phyloP scores from a whole-genome alignment of 2,888 invertebrate genomes.

The Hemicrepidius hirtus region DNA sequence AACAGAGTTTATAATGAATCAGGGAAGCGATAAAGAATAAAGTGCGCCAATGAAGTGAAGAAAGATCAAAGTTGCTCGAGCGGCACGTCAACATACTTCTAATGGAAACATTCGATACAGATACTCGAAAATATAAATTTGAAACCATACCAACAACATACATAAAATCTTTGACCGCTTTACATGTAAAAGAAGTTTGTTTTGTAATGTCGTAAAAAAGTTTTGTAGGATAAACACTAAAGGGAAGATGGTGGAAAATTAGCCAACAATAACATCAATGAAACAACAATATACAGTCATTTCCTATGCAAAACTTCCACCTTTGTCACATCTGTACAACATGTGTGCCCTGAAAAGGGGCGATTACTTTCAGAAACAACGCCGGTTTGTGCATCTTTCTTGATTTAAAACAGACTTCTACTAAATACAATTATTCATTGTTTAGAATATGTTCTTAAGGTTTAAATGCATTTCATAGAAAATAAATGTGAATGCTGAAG shows the following conservation, averaged over 20 bases:
- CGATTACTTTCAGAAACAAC: conserved; percentile 59
- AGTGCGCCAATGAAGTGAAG: conserved; percentile 68
- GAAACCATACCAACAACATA: conserved; percentile 43
- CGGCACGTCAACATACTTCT: conserved; percentile 63
- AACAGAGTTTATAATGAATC: conserved; percentile 69
- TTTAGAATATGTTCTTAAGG: conserved; percentile 44
- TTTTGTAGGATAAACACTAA: conserved; percentile 27
- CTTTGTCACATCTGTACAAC: conserved; percentile 57
- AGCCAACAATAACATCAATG: conserved; percentile 45
- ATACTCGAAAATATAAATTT: conserved; percentile 58
- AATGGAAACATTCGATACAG: conserved; percentile 65
- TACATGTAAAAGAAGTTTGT: conserved; percentile 41
- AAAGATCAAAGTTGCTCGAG: conserved; percentile 68
- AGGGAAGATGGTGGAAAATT: conserved; percentile 30
- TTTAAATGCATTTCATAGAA: conserved; percentile 29
- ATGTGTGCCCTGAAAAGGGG: conserved; percentile 57
- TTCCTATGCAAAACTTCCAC: conserved; percentile 52
- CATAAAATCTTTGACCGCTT: conserved; percentile 54
- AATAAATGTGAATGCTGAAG: conserved; percentile 1
- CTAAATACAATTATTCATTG: conserved; percentile 59
- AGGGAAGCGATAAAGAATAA: conserved; percentile 69
- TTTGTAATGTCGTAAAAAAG: conserved; percentile 43
- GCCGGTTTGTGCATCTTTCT: conserved; percentile 55
- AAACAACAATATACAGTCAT: conserved; percentile 54
- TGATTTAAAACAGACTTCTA: conserved; percentile 60